These are phyloP conservation scores for Cepaea hortensis DNA, from an alignment of 2,888 invertebrate species.

Conservation along the genomic window DNA sequence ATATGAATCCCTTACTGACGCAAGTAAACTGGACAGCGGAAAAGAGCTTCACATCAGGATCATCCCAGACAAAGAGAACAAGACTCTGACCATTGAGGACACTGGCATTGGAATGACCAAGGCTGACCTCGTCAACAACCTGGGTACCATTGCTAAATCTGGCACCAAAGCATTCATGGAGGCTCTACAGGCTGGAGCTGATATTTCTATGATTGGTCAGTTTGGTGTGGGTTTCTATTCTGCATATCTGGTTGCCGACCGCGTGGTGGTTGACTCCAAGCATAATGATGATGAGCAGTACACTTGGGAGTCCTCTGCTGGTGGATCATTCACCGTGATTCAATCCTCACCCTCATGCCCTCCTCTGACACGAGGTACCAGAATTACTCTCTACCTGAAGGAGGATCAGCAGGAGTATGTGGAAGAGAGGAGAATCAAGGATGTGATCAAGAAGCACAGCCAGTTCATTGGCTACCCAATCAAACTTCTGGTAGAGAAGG, in stretches of 20 bases:
- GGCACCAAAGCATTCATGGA: slow-evolving; percentile 99
- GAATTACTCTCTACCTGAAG: slow-evolving; percentile 94
- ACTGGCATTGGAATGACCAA: slow-evolving; percentile 98
- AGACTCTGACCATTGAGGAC: slow-evolving; percentile 95
- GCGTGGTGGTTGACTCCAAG: slow-evolving; percentile 89
- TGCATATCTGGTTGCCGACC: slow-evolving; percentile 96
- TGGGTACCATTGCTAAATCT: slow-evolving; percentile 95
- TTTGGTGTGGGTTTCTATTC: slow-evolving; percentile 99
- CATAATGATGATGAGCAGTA: slow-evolving; percentile 99
- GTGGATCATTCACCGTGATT: slow-evolving; percentile 95
- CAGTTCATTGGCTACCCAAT: slow-evolving; percentile 99
- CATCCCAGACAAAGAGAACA: slow-evolving; percentile 95
- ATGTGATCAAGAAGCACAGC: slow-evolving; percentile 98
- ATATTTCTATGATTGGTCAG: slow-evolving; percentile 99
- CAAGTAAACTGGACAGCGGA: slow-evolving; percentile 91
- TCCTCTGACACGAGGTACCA: slow-evolving; percentile 86
- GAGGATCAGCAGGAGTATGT: slow-evolving; percentile 96
- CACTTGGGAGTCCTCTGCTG: slow-evolving; percentile 98
- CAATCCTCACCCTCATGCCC: slow-evolving; percentile 78
- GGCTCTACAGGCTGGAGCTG: slow-evolving; percentile 95
- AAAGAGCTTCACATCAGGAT: slow-evolving; percentile 97
- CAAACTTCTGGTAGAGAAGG: slow-evolving; percentile 91
- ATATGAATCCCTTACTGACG: slow-evolving; percentile 97
- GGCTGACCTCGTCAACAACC: slow-evolving; percentile 93
- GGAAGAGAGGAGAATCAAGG: slow-evolving; percentile 95